Evolutionary conservation across 2,113 vertebrate species (phyloP).

Genomic region (Platichthys flesus): DNA sequence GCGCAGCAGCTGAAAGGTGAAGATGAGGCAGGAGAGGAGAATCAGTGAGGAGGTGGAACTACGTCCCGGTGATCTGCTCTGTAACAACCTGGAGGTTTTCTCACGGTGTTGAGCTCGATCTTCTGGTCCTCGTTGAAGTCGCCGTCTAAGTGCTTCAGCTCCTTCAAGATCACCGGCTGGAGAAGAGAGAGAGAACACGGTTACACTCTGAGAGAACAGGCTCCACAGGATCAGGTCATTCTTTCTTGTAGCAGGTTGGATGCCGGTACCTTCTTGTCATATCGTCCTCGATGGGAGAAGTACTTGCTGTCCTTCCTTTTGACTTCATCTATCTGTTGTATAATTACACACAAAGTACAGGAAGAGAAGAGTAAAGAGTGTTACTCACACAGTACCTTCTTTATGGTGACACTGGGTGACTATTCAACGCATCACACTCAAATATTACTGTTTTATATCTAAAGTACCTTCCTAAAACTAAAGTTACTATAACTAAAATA

Average conservation of each 20-base stretch:
- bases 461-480: too few species aligned
- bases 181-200: neutral
- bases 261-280: conserved; percentile 92
- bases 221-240: too few species aligned
- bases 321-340: conserved; percentile 93
- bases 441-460: too few species aligned
- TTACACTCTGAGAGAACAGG: neutral
- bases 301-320: conserved; percentile 87
- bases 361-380: neutral
- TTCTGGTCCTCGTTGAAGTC: conserved; percentile 91
- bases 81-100: neutral
- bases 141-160: conserved; percentile 88
- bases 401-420: neutral
- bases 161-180: conserved; percentile 93
- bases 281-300: conserved; percentile 87
- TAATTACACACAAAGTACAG: conserved; percentile 19
- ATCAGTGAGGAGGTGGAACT: neutral
- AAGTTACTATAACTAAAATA: too few species aligned
- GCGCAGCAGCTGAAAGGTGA: conserved; percentile 84
- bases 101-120: conserved; percentile 93
- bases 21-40: neutral
- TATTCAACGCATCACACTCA: neutral
- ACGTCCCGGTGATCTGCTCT: neutral
- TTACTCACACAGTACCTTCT: neutral
- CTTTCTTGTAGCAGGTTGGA: neutral